phyloP scores from a whole-genome alignment of 1,140 invertebrate genomes.

The Microplitis mediator region DNA sequence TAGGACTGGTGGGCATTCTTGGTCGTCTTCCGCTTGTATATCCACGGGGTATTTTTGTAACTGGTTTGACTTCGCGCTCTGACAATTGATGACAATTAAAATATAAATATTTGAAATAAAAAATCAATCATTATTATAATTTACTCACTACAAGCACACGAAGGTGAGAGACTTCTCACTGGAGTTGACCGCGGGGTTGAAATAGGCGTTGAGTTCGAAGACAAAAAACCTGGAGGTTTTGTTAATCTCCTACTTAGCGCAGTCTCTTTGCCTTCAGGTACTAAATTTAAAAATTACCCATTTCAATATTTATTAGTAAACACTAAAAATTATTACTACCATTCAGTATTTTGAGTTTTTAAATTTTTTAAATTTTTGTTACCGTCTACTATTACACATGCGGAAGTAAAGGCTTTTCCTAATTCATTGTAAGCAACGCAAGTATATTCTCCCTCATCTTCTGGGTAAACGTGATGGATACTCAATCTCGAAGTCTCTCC shows the following conservation, averaged over 20 bases:
- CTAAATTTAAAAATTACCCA: conserved; percentile 51
- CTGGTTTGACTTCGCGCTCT: conserved; percentile 47
- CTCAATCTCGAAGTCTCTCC: conserved; percentile 71
- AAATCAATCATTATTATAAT: background rate
- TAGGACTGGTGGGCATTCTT: conserved; percentile 66
- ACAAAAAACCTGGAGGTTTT: conserved; percentile 69
- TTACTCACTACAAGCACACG: conserved; percentile 25
- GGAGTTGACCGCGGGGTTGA: conserved; percentile 76
- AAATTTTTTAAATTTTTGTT: conserved; percentile 39
- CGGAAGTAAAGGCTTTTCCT: conserved; percentile 78
- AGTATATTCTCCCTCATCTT: conserved; percentile 89
- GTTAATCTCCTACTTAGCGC: conserved; percentile 71
- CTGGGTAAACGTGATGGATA: conserved; percentile 80
- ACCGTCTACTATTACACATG: conserved; percentile 82
- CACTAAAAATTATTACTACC: conserved; percentile 61
- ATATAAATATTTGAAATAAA: background rate
- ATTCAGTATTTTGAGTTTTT: conserved; percentile 44
- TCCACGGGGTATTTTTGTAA: conserved; percentile 37
- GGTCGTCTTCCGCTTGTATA: conserved; percentile 41
- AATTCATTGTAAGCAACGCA: conserved; percentile 82
- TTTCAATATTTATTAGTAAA: background rate
- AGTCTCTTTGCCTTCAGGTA: conserved; percentile 81
- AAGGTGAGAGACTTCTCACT: conserved; percentile 70
- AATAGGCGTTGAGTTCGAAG: conserved; percentile 72
- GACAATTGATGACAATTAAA: conserved; percentile 32